Evolutionary conservation across 2,888 invertebrate genomes (phyloP).

Genomic region (Ophion ventricosus): DNA sequence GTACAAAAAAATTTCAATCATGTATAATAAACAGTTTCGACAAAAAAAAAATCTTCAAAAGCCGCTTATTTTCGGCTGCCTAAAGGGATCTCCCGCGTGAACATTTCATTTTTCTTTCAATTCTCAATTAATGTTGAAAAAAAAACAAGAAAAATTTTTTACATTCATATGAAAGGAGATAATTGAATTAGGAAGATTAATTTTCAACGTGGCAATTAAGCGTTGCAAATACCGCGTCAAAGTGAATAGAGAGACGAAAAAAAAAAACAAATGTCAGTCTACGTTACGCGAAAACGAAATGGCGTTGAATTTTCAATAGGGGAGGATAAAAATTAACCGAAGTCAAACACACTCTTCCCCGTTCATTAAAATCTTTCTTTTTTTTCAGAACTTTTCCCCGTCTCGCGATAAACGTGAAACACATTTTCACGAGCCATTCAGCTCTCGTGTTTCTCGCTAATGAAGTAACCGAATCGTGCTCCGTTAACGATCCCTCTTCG

Average conservation of each 20-base stretch:
- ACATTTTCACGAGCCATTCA: background rate
- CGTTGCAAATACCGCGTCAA: background rate
- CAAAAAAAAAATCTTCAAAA: no score
- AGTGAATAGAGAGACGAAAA: background rate
- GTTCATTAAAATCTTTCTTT: background rate
- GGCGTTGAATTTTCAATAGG: background rate
- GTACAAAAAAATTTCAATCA: no score
- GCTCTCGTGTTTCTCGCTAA: conserved; percentile 25
- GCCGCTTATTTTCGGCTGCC: no score
- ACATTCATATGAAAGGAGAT: background rate
- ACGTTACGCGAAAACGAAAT: background rate
- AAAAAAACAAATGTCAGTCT: background rate
- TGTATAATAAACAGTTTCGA: no score
- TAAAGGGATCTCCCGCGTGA: no score
- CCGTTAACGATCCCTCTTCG: conserved; percentile 31
- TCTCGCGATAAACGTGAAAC: background rate
- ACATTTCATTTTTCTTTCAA: background rate
- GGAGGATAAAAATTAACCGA: background rate
- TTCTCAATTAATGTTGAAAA: background rate
- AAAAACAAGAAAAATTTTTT: background rate
- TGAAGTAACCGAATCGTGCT: conserved; percentile 40
- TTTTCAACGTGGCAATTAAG: background rate
- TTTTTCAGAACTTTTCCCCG: background rate
- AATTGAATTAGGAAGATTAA: background rate
- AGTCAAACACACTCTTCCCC: background rate